Evolutionary conservation across 1,140 invertebrate species (phyloP).

Genomic region (Archivesica marissinica): DNA sequence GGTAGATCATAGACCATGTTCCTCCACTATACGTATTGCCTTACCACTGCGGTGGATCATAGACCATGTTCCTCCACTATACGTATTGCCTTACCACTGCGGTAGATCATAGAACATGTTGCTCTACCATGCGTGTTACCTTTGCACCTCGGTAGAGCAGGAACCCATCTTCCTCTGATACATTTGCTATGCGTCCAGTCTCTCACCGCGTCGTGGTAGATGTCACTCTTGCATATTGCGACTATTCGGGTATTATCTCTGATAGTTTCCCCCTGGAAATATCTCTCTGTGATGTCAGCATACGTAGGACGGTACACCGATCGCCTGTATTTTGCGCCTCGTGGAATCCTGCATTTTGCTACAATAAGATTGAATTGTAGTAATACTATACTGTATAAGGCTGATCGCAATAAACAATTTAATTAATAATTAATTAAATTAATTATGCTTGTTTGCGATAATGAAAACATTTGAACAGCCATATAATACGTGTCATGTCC

Average conservation of each 20-base stretch:
- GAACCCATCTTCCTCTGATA: not conserved
- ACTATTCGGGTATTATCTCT: not conserved
- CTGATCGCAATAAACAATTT: too few relatives aligned
- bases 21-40: not conserved
- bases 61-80: not conserved
- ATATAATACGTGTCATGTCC: too few relatives aligned
- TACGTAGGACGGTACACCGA: not conserved
- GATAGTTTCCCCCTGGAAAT: not conserved
- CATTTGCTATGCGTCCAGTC: not conserved
- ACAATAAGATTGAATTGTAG: not conserved
- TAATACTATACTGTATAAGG: too few relatives aligned
- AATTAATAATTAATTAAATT: too few relatives aligned
- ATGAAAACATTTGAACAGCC: too few relatives aligned
- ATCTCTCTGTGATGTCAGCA: not conserved
- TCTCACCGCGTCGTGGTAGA: not conserved
- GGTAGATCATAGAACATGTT: not conserved
- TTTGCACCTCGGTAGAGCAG: not conserved
- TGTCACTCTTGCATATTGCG: not conserved
- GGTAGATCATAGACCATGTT: not conserved
- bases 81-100: not conserved
- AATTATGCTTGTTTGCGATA: too few relatives aligned
- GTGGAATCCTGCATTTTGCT: not conserved
- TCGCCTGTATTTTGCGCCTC: not conserved
- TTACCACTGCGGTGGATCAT: not conserved
- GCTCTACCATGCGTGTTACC: not conserved